These are phyloP conservation scores for Leucoraja ocellata DNA, from an alignment of 2,797 vertebrate genomes.

Conservation along the genomic window DNA sequence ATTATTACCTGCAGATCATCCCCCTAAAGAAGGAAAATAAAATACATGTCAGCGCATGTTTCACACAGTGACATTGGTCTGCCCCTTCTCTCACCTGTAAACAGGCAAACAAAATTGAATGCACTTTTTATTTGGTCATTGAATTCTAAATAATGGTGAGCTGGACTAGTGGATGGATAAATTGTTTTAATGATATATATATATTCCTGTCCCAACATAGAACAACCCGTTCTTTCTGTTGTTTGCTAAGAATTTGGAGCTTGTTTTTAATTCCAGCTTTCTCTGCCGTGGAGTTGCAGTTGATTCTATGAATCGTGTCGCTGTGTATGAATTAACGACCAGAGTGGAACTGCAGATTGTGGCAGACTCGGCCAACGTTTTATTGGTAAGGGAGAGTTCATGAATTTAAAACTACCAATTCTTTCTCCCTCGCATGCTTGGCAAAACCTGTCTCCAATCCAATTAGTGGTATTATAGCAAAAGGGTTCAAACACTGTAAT, in stretches of 20 bases:
- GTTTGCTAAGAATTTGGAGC: too few relatives aligned
- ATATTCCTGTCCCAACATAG: not conserved
- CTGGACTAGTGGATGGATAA: not conserved
- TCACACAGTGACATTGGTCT: not conserved
- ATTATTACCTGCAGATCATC: too few relatives aligned
- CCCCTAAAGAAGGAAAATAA: too few relatives aligned
- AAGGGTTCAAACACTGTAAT: too few relatives aligned
- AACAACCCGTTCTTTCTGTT: not conserved
- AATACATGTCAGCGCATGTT: not conserved
- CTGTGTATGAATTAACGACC: conserved; percentile 62
- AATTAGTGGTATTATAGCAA: not conserved
- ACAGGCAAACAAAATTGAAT: not conserved
- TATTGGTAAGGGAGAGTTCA: conserved; percentile 67
- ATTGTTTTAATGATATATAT: not conserved
- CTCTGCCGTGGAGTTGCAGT: conserved; percentile 75
- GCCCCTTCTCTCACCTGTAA: not conserved
- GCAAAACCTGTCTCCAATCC: not conserved
- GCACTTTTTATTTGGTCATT: not conserved
- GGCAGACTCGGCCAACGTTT: conserved; percentile 70
- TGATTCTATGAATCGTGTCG: conserved; percentile 64
- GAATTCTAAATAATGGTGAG: not conserved
- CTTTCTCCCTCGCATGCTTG: not conserved
- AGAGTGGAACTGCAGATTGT: conserved; percentile 69
- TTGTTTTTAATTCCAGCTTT: conserved; percentile 61
- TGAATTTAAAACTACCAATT: not conserved